Percentiles rank a stretch among this genome's conserved stretches.
These are phyloP conservation scores for Tribolium castaneum DNA, from an alignment of 1,140 invertebrate genomes.

Conservation along the genomic window DNA sequence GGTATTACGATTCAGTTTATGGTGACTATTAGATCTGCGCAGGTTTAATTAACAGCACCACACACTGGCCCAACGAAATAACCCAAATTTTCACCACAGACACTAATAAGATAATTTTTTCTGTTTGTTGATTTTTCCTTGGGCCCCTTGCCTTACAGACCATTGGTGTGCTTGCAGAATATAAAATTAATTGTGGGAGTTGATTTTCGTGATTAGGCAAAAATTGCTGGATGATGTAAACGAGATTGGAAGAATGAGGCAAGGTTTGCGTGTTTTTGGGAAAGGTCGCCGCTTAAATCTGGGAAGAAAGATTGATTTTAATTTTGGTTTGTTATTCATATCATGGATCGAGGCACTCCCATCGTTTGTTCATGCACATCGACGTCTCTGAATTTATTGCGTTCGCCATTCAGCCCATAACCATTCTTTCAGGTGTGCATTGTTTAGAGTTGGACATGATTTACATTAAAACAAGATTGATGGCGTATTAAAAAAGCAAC, in stretches of 20 bases:
- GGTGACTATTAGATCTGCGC: not conserved
- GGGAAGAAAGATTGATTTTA: conserved; percentile 35
- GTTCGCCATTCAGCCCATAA: conserved; percentile 31
- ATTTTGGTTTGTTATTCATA: conserved; percentile 40
- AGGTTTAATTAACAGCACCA: conserved; percentile 4
- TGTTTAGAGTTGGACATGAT: conserved; percentile 32
- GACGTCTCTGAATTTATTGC: conserved; percentile 32
- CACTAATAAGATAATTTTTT: not conserved
- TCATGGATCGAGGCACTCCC: conserved; percentile 32
- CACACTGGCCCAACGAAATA: not conserved
- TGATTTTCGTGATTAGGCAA: conserved; percentile 9
- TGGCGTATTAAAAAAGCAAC: conserved; percentile 31
- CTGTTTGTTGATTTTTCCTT: not conserved
- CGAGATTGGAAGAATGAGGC: not conserved
- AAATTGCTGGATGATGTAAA: conserved; percentile 9
- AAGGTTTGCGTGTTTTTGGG: conserved; percentile 23
- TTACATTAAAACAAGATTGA: conserved; percentile 36
- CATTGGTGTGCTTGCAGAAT: not conserved
- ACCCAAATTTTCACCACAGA: not conserved
- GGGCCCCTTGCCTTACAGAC: conserved; percentile 1
- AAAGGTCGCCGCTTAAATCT: conserved; percentile 29
- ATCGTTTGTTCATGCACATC: conserved; percentile 35
- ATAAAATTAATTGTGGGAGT: conserved; percentile 11
- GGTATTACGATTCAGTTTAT: conserved; percentile 12
- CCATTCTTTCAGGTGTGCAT: conserved; percentile 34